phyloP scores from a whole-genome alignment of 1,140 invertebrate species.

The Thaumetopoea pityocampa region DNA sequence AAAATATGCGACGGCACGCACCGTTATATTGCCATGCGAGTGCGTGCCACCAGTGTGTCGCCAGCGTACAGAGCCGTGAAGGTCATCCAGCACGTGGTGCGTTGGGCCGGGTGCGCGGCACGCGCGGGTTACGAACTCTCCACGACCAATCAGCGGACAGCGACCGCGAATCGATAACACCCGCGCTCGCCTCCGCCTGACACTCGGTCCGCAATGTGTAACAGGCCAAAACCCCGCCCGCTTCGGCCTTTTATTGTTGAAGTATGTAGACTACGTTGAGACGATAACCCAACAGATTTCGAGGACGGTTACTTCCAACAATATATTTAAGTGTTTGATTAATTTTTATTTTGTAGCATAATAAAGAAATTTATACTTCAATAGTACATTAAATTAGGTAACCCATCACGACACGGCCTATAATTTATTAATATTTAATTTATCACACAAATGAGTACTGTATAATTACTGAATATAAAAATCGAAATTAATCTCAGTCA shows the following conservation, averaged over 20 bases:
- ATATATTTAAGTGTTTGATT: no score
- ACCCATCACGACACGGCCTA: no score
- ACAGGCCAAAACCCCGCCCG: conserved; percentile 10
- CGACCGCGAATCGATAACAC: conserved; percentile 29
- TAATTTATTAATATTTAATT: no score
- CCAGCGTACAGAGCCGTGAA: conserved; percentile 23
- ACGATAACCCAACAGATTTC: background rate
- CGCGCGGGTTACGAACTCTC: conserved; percentile 7
- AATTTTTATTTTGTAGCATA: no score
- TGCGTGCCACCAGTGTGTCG: conserved; percentile 13
- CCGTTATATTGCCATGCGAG: conserved; percentile 5
- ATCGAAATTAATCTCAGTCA: no score
- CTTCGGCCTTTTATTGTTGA: conserved; percentile 2
- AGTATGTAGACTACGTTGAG: background rate
- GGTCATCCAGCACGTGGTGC: conserved; percentile 28
- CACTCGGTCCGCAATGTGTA: conserved; percentile 8
- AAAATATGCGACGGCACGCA: conserved; percentile 5
- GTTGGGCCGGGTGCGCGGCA: conserved; percentile 17
- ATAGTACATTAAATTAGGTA: no score
- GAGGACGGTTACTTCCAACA: no score
- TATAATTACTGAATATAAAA: no score
- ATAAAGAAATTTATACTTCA: no score
- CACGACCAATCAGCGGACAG: conserved; percentile 18
- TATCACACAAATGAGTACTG: no score
- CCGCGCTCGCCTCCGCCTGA: conserved; percentile 22